phyloP scores from a whole-genome alignment of 2,113 vertebrate genomes.

The Microcebus murinus region DNA sequence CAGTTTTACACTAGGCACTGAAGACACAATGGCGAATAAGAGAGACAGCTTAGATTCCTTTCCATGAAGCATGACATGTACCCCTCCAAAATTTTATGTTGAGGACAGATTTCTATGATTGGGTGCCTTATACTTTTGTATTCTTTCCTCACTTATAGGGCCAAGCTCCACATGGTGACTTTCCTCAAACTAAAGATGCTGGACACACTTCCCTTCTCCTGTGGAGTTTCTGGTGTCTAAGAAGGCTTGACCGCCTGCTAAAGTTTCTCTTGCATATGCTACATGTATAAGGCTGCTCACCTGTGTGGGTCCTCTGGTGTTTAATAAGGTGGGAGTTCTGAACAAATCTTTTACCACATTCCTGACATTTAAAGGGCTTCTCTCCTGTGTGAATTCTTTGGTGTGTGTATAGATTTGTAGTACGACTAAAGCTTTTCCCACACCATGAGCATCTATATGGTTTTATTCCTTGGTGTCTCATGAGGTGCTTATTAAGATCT shows the following conservation, averaged over 20 bases:
- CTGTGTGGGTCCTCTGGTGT: conserved; percentile 76
- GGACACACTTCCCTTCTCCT: not conserved
- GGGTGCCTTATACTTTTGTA: not conserved
- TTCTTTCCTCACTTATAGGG: not conserved
- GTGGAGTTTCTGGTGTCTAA: conserved; percentile 74
- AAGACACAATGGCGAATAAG: not conserved
- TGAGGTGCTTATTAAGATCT: conserved; percentile 77
- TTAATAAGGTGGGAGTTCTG: conserved; percentile 70
- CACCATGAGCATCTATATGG: conserved; percentile 86
- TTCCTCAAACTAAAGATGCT: not conserved
- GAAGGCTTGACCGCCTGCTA: conserved; percentile 65
- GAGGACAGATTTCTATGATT: not conserved
- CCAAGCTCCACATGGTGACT: not conserved
- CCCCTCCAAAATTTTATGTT: not conserved
- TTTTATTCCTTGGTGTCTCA: conserved; percentile 87
- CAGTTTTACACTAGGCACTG: not conserved
- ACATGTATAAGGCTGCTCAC: conserved; percentile 67
- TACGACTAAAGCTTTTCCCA: conserved; percentile 90
- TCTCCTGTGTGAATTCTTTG: too few species aligned
- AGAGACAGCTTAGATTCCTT: not conserved
- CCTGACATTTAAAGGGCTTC: too few species aligned
- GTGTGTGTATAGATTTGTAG: conserved; percentile 88
- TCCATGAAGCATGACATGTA: not conserved
- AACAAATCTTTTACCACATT: conserved; percentile 64
- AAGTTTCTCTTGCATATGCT: conserved; percentile 64